Evolutionary conservation across 2,113 vertebrate genomes (phyloP).

Genomic region (Anoplopoma fimbria): DNA sequence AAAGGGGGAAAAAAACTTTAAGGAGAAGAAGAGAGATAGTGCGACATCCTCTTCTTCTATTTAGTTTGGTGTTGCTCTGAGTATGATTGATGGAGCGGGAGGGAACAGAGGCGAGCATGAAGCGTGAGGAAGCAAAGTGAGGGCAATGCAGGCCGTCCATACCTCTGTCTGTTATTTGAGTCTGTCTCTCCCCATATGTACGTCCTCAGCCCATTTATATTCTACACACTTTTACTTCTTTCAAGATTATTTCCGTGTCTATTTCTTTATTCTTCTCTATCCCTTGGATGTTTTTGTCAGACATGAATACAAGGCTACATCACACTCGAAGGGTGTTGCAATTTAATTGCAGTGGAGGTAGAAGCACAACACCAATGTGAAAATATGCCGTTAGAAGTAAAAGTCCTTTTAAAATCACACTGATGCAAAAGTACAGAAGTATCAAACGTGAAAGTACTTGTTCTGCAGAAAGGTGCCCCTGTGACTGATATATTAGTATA

Average conservation of each 20-base stretch:
- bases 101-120: slow-evolving; percentile 58
- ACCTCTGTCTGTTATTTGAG: slow-evolving; percentile 34
- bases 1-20: slow-evolving; percentile 21
- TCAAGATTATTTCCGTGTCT: slow-evolving; percentile 39
- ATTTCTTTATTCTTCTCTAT: slow-evolving; percentile 17
- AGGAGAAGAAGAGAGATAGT: slow-evolving; percentile 55
- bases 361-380: not conserved
- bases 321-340: not conserved
- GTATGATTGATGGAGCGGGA: slow-evolving; percentile 78
- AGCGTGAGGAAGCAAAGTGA: slow-evolving; percentile 60
- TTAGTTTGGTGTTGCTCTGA: slow-evolving; percentile 70
- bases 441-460: not conserved
- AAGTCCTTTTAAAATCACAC: not conserved
- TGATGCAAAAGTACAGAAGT: not conserved
- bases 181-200: slow-evolving; percentile 8
- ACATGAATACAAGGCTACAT: slow-evolving; percentile 13
- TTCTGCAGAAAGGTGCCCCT: not conserved
- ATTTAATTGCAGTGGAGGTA: not conserved
- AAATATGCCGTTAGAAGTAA: not conserved
- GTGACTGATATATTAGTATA: not conserved
- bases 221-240: slow-evolving; percentile 18
- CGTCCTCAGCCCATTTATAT: slow-evolving; percentile 29
- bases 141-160: slow-evolving; percentile 48
- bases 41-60: slow-evolving; percentile 61
- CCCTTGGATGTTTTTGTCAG: slow-evolving; percentile 4